Evolutionary conservation across 2,113 vertebrate genomes (phyloP).

Genomic region (Lampris incognitus): DNA sequence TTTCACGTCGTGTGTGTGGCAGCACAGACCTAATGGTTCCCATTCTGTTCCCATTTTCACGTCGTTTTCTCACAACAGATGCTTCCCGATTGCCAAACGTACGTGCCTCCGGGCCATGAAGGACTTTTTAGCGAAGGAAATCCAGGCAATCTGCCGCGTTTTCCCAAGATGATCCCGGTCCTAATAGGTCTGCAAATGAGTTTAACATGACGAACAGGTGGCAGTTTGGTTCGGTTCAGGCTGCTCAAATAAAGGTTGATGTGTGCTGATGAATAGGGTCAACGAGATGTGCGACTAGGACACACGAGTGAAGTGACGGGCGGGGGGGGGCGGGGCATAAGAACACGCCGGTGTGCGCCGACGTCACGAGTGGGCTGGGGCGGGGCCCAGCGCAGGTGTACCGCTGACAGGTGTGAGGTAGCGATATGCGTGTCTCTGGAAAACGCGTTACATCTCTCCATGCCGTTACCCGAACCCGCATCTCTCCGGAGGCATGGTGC

Average conservation of each 20-base stretch:
- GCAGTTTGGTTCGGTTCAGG: too few relatives aligned
- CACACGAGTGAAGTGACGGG: too few relatives aligned
- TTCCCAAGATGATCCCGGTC: too few relatives aligned
- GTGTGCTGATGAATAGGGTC: too few relatives aligned
- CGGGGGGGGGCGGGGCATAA: background rate
- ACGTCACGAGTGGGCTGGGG: conserved; percentile 61
- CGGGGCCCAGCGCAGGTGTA: conserved; percentile 69
- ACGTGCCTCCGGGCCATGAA: conserved; percentile 62
- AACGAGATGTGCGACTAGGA: too few relatives aligned
- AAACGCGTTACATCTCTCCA: background rate
- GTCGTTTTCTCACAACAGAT: conserved; percentile 50
- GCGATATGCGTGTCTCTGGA: conserved; percentile 49
- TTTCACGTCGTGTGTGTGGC: background rate
- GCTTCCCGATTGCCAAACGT: conserved; percentile 36
- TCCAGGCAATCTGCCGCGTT: conserved; percentile 51
- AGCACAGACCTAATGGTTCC: background rate
- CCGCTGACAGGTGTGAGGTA: conserved; percentile 49
- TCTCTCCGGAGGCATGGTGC: conserved; percentile 69
- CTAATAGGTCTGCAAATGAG: too few relatives aligned
- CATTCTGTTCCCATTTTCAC: conserved; percentile 26
- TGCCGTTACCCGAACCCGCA: conserved; percentile 12
- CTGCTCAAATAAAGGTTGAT: too few relatives aligned
- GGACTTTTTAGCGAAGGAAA: conserved; percentile 60
- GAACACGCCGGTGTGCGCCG: conserved; percentile 7
- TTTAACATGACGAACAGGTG: too few relatives aligned